Conservation (phyloP, 2,113 vertebrate species). For the Pteronura brasiliensis region DNA sequence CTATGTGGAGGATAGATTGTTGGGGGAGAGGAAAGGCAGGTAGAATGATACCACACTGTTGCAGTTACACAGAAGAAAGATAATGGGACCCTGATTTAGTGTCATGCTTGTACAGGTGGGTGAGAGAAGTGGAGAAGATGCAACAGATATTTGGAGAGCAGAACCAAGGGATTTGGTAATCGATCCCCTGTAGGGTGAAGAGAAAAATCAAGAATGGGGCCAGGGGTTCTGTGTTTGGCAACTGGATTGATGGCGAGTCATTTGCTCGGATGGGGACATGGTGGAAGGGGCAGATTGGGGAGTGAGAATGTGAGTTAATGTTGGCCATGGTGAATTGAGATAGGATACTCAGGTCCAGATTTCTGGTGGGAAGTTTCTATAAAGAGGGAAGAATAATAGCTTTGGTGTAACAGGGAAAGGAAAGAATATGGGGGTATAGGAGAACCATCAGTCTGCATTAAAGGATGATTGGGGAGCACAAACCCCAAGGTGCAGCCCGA, state of each 20-base stretch:
- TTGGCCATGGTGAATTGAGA: background rate
- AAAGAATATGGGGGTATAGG: background rate
- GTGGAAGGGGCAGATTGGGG: background rate
- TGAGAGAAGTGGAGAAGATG: background rate
- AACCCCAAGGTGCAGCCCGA: fast-evolving
- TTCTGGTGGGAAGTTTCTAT: background rate
- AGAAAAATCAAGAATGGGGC: fast-evolving
- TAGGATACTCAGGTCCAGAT: too few species aligned
- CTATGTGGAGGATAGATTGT: background rate
- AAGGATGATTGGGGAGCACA: background rate
- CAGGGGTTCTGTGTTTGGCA: background rate
- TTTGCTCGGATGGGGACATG: fast-evolving
- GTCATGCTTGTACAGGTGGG: fast-evolving
- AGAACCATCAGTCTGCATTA: background rate
- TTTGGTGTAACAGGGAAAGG: too few species aligned
- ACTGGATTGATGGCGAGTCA: too few species aligned
- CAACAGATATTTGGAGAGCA: background rate
- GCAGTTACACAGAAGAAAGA: background rate
- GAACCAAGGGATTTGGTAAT: background rate
- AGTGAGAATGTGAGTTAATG: background rate
- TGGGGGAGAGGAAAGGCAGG: fast-evolving
- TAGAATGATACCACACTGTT: fast-evolving
- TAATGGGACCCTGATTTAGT: background rate
- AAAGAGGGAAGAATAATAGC: background rate
- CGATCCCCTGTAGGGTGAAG: fast-evolving